Evolutionary conservation across 2,113 vertebrate species (phyloP).

Genomic region (Heptranchias perlo): DNA sequence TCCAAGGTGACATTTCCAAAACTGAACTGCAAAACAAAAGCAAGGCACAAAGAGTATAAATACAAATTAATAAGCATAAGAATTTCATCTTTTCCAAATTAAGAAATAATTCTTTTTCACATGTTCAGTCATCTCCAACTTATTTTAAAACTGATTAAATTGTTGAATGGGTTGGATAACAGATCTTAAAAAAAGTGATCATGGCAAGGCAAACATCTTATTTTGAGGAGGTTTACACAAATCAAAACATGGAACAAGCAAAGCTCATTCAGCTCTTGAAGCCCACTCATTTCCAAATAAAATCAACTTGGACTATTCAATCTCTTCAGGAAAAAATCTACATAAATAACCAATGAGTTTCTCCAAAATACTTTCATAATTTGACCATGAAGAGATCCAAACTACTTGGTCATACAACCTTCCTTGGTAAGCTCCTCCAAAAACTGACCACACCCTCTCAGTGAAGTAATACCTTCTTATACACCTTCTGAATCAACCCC

Average conservation of each 20-base stretch:
- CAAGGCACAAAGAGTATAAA: background rate
- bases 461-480: too few relatives aligned
- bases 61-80: background rate
- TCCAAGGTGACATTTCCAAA: constrained; percentile 21
- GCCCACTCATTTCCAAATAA: background rate
- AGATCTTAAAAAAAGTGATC: background rate
- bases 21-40: constrained; percentile 7
- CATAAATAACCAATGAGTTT: too few relatives aligned
- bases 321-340: too few relatives aligned
- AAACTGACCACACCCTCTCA: too few relatives aligned
- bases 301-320: background rate
- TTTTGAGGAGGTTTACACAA: background rate
- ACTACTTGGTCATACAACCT: too few relatives aligned
- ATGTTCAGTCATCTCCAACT: background rate
- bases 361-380: too few relatives aligned
- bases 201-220: background rate
- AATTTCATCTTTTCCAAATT: background rate
- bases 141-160: background rate
- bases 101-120: background rate
- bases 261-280: background rate
- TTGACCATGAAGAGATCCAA: too few relatives aligned
- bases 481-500: too few relatives aligned
- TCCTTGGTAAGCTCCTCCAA: too few relatives aligned
- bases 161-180: background rate
- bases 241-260: background rate